Conservation (phyloP, 2,888 invertebrate genomes). For the Callyntrura sp. region DNA sequence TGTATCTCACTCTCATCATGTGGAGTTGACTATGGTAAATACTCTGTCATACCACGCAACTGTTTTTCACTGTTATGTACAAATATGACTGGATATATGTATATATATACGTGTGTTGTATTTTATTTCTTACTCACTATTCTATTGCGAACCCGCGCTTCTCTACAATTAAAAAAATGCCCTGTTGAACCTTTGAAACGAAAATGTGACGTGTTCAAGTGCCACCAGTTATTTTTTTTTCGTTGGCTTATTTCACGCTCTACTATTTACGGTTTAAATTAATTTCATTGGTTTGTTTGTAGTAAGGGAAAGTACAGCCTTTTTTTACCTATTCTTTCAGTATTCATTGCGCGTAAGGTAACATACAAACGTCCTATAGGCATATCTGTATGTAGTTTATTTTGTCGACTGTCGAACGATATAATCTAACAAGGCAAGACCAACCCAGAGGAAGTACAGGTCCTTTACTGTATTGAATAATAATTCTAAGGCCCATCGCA, state of each 20-base stretch:
- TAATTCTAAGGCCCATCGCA: slow-evolving; percentile 79
- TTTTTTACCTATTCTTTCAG: not conserved
- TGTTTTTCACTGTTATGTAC: not conserved
- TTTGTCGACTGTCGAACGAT: slow-evolving; percentile 75
- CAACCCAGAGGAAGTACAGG: slow-evolving; percentile 80
- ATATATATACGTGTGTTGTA: not conserved
- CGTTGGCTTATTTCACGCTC: slow-evolving; percentile 48
- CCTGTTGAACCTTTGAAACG: slow-evolving; percentile 55
- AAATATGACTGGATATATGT: not conserved
- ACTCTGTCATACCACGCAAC: not conserved
- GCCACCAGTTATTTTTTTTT: slow-evolving; percentile 26
- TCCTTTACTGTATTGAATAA: slow-evolving; percentile 80
- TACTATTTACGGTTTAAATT: slow-evolving; percentile 32
- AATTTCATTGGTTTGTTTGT: slow-evolving; percentile 40
- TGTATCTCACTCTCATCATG: not conserved
- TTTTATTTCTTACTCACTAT: slow-evolving; percentile 36
- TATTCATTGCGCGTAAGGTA: not conserved
- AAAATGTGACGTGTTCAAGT: slow-evolving; percentile 30
- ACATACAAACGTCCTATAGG: not conserved
- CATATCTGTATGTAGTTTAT: slow-evolving; percentile 18
- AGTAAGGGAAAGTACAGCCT: not conserved
- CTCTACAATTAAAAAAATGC: slow-evolving; percentile 37
- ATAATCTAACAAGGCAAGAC: slow-evolving; percentile 79
- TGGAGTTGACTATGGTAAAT: slow-evolving; percentile 4
- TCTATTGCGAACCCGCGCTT: slow-evolving; percentile 32